Conservation (phyloP, 2,797 vertebrate genomes). For the Pseudotriccus pelzelni region DNA sequence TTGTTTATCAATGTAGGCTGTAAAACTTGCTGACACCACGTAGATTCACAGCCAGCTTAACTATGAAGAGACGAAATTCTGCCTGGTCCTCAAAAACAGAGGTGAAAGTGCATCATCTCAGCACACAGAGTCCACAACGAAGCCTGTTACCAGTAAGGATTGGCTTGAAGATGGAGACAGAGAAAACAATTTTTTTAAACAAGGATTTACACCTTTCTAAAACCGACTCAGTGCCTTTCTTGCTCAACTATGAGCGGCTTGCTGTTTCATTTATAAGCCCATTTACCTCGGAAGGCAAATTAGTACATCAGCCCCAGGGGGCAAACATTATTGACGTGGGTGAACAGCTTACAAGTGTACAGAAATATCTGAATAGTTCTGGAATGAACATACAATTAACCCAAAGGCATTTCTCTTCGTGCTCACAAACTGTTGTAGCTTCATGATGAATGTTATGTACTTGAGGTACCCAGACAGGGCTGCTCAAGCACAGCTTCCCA, state of each 20-base stretch:
- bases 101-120: background rate
- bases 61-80: slow-evolving; percentile 29
- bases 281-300: background rate
- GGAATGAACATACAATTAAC: background rate
- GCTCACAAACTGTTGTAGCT: background rate
- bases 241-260: background rate
- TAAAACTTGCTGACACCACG: slow-evolving; percentile 41
- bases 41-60: background rate
- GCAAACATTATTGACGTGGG: background rate
- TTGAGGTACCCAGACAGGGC: background rate
- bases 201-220: background rate
- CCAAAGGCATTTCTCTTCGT: background rate
- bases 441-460: background rate
- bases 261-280: background rate
- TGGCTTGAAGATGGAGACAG: background rate
- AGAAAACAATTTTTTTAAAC: background rate
- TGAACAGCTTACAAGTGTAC: background rate
- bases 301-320: background rate
- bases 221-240: background rate
- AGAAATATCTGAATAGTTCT: background rate
- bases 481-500: background rate
- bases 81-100: slow-evolving; percentile 1
- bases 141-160: background rate
- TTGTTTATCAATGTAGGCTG: slow-evolving; percentile 39
- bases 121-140: background rate